Evolutionary conservation across 2,113 vertebrate genomes (phyloP).

Genomic region (Thryonomys swinderianus): DNA sequence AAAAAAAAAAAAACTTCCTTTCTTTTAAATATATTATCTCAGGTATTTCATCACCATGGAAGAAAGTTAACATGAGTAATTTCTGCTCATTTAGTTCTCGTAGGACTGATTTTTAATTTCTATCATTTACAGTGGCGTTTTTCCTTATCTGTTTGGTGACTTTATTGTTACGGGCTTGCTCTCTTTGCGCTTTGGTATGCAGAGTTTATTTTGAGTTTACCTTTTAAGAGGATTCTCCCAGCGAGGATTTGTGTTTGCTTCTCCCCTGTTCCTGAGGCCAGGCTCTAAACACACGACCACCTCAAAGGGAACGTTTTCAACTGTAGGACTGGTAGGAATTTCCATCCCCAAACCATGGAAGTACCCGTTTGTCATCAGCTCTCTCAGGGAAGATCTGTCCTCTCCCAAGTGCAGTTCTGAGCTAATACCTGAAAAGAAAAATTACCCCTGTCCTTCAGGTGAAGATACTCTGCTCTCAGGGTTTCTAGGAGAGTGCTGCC

Average conservation of each 20-base stretch:
- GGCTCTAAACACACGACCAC: not conserved
- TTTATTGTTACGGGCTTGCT: not conserved
- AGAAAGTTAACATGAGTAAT: not conserved
- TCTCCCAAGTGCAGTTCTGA: not conserved
- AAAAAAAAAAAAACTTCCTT: not conserved
- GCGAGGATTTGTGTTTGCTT: not conserved
- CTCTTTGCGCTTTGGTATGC: not conserved
- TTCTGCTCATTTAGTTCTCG: not conserved
- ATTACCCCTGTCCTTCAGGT: not conserved
- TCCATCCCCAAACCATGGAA: not conserved
- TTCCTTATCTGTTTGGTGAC: not conserved
- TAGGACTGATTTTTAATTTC: not conserved
- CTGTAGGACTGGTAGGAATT: not conserved
- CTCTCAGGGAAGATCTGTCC: not conserved
- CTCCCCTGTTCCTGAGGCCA: not conserved
- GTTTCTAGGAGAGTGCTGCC: not conserved
- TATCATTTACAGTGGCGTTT: not conserved
- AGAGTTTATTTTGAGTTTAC: not conserved
- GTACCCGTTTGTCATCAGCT: not conserved
- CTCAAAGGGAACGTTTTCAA: conserved; percentile 12
- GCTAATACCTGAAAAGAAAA: not conserved
- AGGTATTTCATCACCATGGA: not conserved
- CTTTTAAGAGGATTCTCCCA: not conserved
- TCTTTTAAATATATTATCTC: too few relatives aligned
- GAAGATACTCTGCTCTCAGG: not conserved